These are phyloP conservation scores for Lophochroa leadbeateri DNA, from an alignment of 2,113 vertebrate genomes.

Conservation along the genomic window DNA sequence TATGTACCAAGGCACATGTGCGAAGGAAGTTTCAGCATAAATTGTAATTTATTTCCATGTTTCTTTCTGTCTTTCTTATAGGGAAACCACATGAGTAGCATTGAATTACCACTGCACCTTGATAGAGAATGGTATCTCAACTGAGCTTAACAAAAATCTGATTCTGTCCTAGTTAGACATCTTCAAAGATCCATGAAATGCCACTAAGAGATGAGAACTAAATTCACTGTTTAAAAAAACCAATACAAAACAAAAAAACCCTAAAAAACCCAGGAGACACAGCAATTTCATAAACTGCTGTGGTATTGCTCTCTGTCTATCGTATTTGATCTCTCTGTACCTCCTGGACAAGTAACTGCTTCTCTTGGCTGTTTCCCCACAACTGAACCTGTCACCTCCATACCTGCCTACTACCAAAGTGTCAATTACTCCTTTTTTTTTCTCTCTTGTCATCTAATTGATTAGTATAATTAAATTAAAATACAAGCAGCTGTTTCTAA, in stretches of 20 bases:
- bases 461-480: background rate
- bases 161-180: background rate
- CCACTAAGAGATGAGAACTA: background rate
- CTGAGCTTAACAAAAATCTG: background rate
- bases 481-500: background rate
- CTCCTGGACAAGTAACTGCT: background rate
- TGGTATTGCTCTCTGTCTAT: background rate
- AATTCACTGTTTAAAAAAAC: background rate
- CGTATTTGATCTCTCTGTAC: background rate
- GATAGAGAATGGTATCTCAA: background rate
- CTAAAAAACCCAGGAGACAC: background rate
- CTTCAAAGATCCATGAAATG: background rate
- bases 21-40: too few species aligned
- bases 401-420: background rate
- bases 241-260: background rate
- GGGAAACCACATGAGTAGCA: background rate
- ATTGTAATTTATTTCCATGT: too few species aligned
- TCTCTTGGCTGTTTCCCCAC: background rate
- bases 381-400: background rate
- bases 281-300: background rate
- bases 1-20: too few species aligned
- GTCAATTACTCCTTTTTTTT: background rate
- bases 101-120: background rate
- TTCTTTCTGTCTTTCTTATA: too few species aligned
- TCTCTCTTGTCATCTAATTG: background rate